Conservation (phyloP, 1,140 invertebrate species). For the Melipona quadrifasciata region DNA sequence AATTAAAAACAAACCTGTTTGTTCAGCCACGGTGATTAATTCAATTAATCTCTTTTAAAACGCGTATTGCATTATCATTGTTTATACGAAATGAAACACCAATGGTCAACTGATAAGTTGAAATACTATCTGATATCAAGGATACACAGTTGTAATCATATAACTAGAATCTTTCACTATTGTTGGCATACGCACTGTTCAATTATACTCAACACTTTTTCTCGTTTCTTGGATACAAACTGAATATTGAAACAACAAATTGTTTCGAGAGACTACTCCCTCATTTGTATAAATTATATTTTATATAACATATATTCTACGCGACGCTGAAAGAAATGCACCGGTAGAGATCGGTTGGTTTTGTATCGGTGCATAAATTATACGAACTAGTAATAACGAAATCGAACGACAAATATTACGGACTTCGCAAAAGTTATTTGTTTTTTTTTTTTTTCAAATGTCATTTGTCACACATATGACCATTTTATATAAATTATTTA, state of each 20-base stretch:
- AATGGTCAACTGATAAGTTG: not conserved
- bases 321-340: not conserved
- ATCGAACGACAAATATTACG: not conserved
- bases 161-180: no score
- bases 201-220: not conserved
- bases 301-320: no score
- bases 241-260: constrained; percentile 9
- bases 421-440: no score
- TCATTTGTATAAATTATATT: no score
- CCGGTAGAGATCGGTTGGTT: not conserved
- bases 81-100: not conserved
- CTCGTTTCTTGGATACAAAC: not conserved
- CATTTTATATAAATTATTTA: no score
- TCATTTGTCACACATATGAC: no score
- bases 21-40: not conserved
- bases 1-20: not conserved
- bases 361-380: constrained; percentile 8
- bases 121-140: not conserved
- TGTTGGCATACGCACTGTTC: no score
- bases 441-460: no score
- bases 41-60: not conserved
- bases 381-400: constrained; percentile 1
- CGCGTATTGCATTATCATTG: not conserved
- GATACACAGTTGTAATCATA: no score
- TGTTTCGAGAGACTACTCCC: not conserved